Percentiles rank a stretch among this genome's conserved stretches.
phyloP scores from a whole-genome alignment of 2,113 vertebrate genomes.

The Athene noctua region DNA sequence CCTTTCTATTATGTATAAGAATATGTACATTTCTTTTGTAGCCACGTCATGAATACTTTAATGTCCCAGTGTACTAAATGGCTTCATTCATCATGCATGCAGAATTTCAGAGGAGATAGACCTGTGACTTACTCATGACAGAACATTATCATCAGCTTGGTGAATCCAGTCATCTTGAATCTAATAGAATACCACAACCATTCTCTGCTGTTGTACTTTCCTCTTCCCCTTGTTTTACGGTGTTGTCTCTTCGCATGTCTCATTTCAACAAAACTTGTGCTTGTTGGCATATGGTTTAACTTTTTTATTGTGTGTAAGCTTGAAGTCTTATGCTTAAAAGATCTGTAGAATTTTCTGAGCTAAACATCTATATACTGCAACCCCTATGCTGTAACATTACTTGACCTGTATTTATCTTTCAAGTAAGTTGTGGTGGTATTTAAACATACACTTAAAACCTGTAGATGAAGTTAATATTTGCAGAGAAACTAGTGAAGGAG shows the following conservation, averaged over 20 bases:
- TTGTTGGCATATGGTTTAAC: conserved; percentile 61
- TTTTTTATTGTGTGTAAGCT: conserved; percentile 59
- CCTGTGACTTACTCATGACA: conserved; percentile 77
- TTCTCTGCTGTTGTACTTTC: conserved; percentile 64
- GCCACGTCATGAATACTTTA: conserved; percentile 99
- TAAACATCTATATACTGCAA: conserved; percentile 31
- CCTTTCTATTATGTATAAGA: conserved; percentile 74
- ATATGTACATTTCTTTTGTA: conserved; percentile 89
- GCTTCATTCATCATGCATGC: conserved; percentile 83
- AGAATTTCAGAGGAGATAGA: conserved; percentile 80
- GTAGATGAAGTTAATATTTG: not conserved
- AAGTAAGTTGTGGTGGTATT: not conserved
- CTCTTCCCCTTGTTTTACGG: conserved; percentile 35
- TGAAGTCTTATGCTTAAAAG: conserved; percentile 45
- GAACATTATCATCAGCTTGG: conserved; percentile 78
- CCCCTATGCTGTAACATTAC: not conserved
- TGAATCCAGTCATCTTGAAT: conserved; percentile 72
- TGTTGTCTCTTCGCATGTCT: conserved; percentile 69
- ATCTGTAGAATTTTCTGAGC: conserved; percentile 49
- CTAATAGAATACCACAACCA: conserved; percentile 66
- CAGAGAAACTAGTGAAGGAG: not conserved
- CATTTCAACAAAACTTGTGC: conserved; percentile 60
- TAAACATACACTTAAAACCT: not conserved
- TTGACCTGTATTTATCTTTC: not conserved
- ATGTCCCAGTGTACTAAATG: conserved; percentile 98